phyloP scores from a whole-genome alignment of 1,140 invertebrate genomes.

The Achroia grisella region DNA sequence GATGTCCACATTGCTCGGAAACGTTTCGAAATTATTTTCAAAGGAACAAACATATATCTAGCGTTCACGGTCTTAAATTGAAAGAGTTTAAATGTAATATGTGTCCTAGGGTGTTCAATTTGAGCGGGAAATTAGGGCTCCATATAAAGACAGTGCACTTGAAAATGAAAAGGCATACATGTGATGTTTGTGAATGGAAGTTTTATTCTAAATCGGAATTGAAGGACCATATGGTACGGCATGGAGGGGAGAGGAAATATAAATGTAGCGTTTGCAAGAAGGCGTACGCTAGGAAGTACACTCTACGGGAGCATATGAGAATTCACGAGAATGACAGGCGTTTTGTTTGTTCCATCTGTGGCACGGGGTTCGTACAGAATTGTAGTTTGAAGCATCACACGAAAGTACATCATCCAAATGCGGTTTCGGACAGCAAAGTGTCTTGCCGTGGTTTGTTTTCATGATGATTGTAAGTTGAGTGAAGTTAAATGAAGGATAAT shows the following conservation, averaged over 20 bases:
- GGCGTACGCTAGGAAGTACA: slow-evolving; percentile 79
- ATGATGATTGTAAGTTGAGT: too few relatives aligned
- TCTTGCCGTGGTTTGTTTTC: too few relatives aligned
- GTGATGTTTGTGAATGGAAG: slow-evolving; percentile 77
- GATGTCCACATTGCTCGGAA: slow-evolving; percentile 54
- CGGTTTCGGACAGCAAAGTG: too few relatives aligned
- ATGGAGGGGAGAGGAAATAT: slow-evolving; percentile 78
- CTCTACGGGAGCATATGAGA: slow-evolving; percentile 80
- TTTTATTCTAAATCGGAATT: slow-evolving; percentile 76
- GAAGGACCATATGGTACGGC: slow-evolving; percentile 78
- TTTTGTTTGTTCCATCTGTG: slow-evolving; percentile 68
- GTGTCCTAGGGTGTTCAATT: slow-evolving; percentile 52
- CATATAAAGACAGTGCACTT: slow-evolving; percentile 54
- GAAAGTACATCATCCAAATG: slow-evolving; percentile 49
- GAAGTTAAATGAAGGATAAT: too few relatives aligned
- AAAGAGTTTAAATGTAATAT: slow-evolving; percentile 59
- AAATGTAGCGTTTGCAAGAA: slow-evolving; percentile 76
- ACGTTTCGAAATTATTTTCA: slow-evolving; percentile 60
- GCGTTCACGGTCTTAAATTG: slow-evolving; percentile 48
- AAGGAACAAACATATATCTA: slow-evolving; percentile 55
- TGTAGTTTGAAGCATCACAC: slow-evolving; percentile 62
- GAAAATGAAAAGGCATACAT: slow-evolving; percentile 72
- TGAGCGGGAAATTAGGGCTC: slow-evolving; percentile 51
- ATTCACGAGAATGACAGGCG: slow-evolving; percentile 76
- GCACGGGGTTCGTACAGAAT: slow-evolving; percentile 68